Evolutionary conservation across 2,113 vertebrate species (phyloP).

Genomic region (Saimiri boliviensis): DNA sequence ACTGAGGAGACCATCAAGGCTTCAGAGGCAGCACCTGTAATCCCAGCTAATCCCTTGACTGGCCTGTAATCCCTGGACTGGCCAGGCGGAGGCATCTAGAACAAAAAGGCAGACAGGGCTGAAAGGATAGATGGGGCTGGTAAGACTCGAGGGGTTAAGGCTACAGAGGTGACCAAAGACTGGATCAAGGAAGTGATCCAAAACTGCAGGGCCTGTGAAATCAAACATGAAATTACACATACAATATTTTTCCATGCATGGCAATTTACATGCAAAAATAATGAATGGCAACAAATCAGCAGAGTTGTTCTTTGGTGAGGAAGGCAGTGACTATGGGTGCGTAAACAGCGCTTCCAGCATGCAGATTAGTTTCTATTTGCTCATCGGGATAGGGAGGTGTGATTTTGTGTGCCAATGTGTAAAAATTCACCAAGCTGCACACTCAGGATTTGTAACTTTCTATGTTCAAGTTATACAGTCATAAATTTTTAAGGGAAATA

Average conservation of each 20-base stretch:
- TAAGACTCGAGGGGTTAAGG: background rate
- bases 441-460: background rate
- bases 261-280: background rate
- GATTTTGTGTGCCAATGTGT: background rate
- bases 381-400: background rate
- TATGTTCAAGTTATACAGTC: background rate
- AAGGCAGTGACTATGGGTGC: background rate
- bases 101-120: background rate
- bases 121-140: background rate
- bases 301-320: background rate
- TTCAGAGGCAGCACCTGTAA: no score
- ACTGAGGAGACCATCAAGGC: rapidly evolving
- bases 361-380: background rate
- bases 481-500: background rate
- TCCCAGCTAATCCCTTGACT: no score
- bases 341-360: background rate
- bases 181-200: background rate
- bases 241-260: background rate
- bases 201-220: background rate
- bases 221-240: background rate
- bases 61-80: no score
- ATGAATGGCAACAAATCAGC: background rate
- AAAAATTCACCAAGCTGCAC: background rate
- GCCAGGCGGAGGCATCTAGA: rapidly evolving
- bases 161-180: background rate